Conservation (phyloP, 2,113 vertebrate species). For the Oncorhynchus nerka region DNA sequence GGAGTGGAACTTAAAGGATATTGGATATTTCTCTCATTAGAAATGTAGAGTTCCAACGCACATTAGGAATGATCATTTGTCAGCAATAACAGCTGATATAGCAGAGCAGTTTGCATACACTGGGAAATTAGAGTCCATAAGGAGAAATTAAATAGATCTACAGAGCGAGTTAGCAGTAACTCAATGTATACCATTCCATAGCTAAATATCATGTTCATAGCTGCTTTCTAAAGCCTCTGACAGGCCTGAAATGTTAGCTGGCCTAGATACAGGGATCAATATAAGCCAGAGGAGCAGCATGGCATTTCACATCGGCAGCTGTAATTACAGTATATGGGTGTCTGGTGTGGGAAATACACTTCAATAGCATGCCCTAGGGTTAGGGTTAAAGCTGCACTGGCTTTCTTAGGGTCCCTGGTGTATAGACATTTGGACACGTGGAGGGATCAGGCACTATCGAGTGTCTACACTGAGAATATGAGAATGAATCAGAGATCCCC, state of each 20-base stretch:
- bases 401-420: conserved; percentile 19
- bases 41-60: neutral
- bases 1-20: neutral
- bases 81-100: neutral
- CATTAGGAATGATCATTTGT: neutral
- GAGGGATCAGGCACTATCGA: neutral
- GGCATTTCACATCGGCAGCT: conserved; percentile 16
- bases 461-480: no score
- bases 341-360: neutral
- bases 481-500: no score
- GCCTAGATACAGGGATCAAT: conserved; percentile 18
- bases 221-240: neutral
- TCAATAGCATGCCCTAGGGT: conserved; percentile 21
- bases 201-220: neutral
- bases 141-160: neutral
- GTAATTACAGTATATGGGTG: conserved; percentile 24
- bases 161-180: neutral
- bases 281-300: neutral
- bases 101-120: neutral
- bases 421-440: neutral
- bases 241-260: neutral
- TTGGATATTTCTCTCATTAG: neutral
- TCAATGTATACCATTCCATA: neutral
- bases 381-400: neutral
- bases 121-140: neutral